A percentile compares a stretch with the other conserved stretches of the same genome.
Conservation (phyloP, 2,888 invertebrate genomes). For the Drosophila setosimentum region DNA sequence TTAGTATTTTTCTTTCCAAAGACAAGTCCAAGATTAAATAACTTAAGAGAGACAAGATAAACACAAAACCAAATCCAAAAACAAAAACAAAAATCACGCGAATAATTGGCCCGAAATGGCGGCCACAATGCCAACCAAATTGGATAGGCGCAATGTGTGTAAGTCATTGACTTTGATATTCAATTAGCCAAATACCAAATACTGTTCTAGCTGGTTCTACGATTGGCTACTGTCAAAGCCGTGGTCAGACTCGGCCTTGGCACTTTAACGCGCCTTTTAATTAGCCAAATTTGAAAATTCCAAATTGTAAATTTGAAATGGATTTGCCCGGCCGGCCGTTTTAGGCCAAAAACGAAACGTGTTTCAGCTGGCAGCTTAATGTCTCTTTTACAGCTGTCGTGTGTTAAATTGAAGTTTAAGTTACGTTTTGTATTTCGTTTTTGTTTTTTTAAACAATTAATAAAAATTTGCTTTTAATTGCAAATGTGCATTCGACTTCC, state of each 20-base stretch:
- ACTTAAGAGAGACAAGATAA: conserved; percentile 26
- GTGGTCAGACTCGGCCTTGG: conserved; percentile 57
- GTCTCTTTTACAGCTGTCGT: conserved; percentile 46
- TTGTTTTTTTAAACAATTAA: conserved; percentile 71
- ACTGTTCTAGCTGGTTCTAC: conserved; percentile 76
- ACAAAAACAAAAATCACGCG: conserved; percentile 25
- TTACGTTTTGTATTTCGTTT: background rate
- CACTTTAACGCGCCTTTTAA: conserved; percentile 77
- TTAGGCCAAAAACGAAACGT: conserved; percentile 69
- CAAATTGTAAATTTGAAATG: conserved; percentile 42
- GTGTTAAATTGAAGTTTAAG: conserved; percentile 21
- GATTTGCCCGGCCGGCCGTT: conserved; percentile 38
- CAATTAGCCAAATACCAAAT: conserved; percentile 71
- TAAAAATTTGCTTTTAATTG: conserved; percentile 72
- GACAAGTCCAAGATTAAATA: conserved; percentile 65
- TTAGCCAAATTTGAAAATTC: conserved; percentile 78
- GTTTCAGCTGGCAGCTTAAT: conserved; percentile 38
- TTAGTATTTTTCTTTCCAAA: conserved; percentile 36
- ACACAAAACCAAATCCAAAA: background rate
- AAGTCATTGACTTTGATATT: conserved; percentile 82
- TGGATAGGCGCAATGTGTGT: conserved; percentile 74
- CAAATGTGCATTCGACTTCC: conserved; percentile 76
- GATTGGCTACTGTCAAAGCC: conserved; percentile 75
- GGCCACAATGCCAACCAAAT: conserved; percentile 68
- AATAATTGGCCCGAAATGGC: conserved; percentile 77